phyloP scores from a whole-genome alignment of 1,140 invertebrate genomes.

The Lepidurus packardi region DNA sequence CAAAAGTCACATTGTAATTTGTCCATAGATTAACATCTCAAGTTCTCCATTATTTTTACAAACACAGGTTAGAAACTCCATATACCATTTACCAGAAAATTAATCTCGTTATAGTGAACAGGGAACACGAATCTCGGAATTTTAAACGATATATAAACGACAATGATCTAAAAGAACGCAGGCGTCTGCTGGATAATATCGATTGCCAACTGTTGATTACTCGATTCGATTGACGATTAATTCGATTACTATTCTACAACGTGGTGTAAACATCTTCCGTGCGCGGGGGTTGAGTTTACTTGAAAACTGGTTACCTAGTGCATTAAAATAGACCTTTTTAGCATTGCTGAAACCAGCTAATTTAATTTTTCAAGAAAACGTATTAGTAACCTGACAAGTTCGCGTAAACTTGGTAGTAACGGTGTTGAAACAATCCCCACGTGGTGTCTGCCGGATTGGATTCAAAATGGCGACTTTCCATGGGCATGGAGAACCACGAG shows the following conservation, averaged over 20 bases:
- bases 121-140: no score
- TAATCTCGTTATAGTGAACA: no score
- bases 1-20: no score
- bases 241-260: not conserved
- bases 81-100: not conserved
- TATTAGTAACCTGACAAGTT: not conserved
- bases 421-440: constrained; percentile 26
- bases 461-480: constrained; percentile 30
- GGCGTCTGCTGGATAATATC: not conserved
- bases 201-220: not conserved
- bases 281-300: not conserved
- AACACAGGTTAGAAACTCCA: not conserved
- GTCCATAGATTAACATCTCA: no score
- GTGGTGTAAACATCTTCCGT: constrained; percentile 8
- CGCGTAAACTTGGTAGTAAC: not conserved
- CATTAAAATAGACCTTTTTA: no score
- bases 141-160: not conserved
- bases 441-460: constrained; percentile 20
- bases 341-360: no score
- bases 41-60: not conserved
- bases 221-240: not conserved
- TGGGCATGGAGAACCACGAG: constrained; percentile 15
- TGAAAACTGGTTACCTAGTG: not conserved
- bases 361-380: no score
- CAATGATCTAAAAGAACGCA: not conserved